phyloP scores from a whole-genome alignment of 2,797 vertebrate species.

The Morus bassanus region DNA sequence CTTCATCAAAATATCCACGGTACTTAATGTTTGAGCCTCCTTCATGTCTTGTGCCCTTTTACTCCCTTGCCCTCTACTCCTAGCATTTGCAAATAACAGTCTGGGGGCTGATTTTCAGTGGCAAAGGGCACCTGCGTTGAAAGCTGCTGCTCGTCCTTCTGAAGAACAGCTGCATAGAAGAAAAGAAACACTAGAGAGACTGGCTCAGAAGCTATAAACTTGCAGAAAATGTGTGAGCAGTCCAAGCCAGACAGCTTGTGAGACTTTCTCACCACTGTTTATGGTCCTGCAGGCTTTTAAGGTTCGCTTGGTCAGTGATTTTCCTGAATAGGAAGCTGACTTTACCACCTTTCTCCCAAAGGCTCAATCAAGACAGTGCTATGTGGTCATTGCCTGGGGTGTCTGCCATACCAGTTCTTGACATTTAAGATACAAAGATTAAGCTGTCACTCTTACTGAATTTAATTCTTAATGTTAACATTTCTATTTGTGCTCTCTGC shows the following conservation, averaged over 20 bases:
- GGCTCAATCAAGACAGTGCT: background rate
- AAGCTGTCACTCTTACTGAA: background rate
- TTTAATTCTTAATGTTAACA: background rate
- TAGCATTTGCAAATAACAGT: background rate
- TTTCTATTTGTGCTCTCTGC: slow-evolving; percentile 16
- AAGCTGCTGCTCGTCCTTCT: slow-evolving; percentile 4
- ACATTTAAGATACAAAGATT: slow-evolving; percentile 39
- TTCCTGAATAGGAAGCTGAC: background rate
- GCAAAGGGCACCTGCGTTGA: background rate
- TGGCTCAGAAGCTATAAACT: background rate
- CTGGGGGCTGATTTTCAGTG: background rate
- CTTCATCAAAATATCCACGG: background rate
- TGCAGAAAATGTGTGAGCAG: background rate
- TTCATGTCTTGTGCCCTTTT: background rate
- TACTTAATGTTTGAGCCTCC: background rate
- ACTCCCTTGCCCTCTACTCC: background rate
- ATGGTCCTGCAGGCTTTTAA: slow-evolving; percentile 10
- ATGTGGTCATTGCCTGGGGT: background rate
- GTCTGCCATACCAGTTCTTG: background rate
- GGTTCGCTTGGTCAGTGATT: background rate
- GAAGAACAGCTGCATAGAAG: background rate
- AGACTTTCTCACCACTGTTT: background rate
- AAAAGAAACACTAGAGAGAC: background rate
- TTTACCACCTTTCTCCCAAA: slow-evolving; percentile 6
- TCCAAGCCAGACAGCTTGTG: background rate